Conservation (phyloP, 2,797 vertebrate genomes). For the Catharus ustulatus region DNA sequence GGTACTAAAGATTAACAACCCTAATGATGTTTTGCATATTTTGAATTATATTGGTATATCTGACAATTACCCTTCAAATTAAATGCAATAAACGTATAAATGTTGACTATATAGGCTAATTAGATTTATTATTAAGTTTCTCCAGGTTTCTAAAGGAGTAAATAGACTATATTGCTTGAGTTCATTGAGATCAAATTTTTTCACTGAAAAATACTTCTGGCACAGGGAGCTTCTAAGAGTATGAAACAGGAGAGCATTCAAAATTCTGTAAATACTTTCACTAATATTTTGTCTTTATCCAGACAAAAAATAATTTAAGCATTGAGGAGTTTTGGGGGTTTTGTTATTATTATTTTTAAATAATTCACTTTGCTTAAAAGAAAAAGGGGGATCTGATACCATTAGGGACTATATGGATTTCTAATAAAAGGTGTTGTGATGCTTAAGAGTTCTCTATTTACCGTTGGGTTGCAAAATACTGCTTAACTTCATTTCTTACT, state of each 20-base stretch:
- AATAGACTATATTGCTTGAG: slow-evolving; percentile 45
- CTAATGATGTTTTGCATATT: slow-evolving; percentile 44
- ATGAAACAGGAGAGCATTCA: not conserved
- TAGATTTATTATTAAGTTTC: slow-evolving; percentile 45
- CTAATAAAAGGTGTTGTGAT: not conserved
- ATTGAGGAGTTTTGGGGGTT: not conserved
- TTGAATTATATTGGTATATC: slow-evolving; percentile 59
- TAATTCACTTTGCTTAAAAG: not conserved
- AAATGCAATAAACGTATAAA: slow-evolving; percentile 52
- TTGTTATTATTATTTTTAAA: not conserved
- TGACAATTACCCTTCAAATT: slow-evolving; percentile 60
- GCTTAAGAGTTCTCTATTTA: not conserved
- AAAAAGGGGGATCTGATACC: not conserved
- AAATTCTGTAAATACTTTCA: not conserved
- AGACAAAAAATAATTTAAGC: not conserved
- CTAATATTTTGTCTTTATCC: not conserved
- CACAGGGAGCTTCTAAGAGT: not conserved
- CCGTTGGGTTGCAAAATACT: slow-evolving; percentile 4
- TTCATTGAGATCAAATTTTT: slow-evolving; percentile 18
- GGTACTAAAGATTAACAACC: slow-evolving; percentile 54
- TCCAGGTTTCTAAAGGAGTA: slow-evolving; percentile 29
- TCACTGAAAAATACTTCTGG: not conserved
- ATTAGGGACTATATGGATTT: not conserved
- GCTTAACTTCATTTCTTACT: not conserved
- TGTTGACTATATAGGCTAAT: slow-evolving; percentile 54